Base-by-base conservation (phyloP, 2,113 vertebrate species). In the Semnornis frantzii region DNA sequence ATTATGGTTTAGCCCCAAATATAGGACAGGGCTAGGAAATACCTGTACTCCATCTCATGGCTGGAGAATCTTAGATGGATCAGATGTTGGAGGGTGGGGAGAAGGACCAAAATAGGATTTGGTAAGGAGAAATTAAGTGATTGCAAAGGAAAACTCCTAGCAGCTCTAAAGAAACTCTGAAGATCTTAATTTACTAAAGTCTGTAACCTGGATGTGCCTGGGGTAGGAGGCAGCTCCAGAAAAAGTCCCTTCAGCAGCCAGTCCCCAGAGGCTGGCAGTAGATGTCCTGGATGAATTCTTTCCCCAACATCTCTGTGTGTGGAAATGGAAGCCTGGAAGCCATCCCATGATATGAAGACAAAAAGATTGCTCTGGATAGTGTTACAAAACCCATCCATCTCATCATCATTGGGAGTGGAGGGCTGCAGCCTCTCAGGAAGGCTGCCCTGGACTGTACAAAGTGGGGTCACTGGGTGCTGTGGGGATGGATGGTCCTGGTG, bases 331-430 rank as follows among this genome's bases (percentile, higher is more conserved):
- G 19, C 14, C 48, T 4, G 7, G 28, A 33, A 33, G 37, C 27
- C 65, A 66, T 15, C 28, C 34, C 18, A 10, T 2, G 6, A 46
- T 2, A 2, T 1, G 10, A 19, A 48, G 28, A 27, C 2, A 10
- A 37, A 28, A 12, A 24, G 50, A 24, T 27, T 57, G 39, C 23
- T 50, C 50, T 48, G 66, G 48, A 19, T 12, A 12, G 33, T 13
- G n/a, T 10, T 19, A 65, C 19, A 72, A 57, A 48, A 12, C n/a
- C 28, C 17, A 57, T 27, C 37, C 42, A 65, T 12, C 68, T 33
- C 42, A 37, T 46, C n/a, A 48, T 16, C 27, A 5, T 6, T n/a
- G 27, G n/a, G 57, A 70, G 31, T 1, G 1, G 13, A 34, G 33
- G 15, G 15, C 30, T 85, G 57, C 42, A 83, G n/a, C 28, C 28